Percentiles rank a stretch among this genome's conserved stretches.
phyloP scores from a whole-genome alignment of 2,797 vertebrate species.

The Cyclopterus lumpus region DNA sequence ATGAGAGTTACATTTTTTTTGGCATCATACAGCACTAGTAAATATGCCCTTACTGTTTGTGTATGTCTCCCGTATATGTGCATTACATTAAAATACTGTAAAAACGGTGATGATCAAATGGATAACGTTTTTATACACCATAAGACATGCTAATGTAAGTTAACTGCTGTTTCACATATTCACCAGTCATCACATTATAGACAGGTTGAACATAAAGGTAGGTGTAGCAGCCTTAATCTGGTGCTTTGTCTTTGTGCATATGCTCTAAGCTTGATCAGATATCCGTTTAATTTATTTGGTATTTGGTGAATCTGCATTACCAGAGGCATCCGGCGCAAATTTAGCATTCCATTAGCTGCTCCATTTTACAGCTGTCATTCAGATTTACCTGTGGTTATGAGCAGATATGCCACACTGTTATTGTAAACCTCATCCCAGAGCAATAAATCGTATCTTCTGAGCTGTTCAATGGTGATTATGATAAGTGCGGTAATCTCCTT shows the following conservation, averaged over 20 bases:
- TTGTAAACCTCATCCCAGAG: constrained; percentile 79
- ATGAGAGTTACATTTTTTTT: constrained; percentile 16
- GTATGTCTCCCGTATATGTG: constrained; percentile 2
- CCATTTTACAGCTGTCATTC: constrained; percentile 81
- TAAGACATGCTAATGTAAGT: constrained; percentile 17
- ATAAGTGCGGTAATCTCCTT: constrained; percentile 86
- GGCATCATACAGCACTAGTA: neutral
- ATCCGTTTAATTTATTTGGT: constrained; percentile 71
- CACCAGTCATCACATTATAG: constrained; percentile 30
- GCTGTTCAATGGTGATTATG: constrained; percentile 85
- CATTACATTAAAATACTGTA: neutral
- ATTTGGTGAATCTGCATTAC: constrained; percentile 65
- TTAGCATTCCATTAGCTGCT: constrained; percentile 74
- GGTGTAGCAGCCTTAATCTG: constrained; percentile 39
- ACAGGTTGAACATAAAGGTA: constrained; percentile 32
- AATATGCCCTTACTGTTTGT: constrained; percentile 5
- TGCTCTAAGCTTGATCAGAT: constrained; percentile 61
- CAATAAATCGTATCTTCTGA: constrained; percentile 79
- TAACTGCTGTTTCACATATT: constrained; percentile 36
- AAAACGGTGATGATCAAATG: constrained; percentile 24
- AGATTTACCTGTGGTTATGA: constrained; percentile 84
- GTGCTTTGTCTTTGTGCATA: constrained; percentile 73
- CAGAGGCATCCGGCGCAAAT: constrained; percentile 59
- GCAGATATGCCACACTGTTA: constrained; percentile 68
- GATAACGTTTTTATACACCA: neutral